Percentiles rank a stretch among this genome's conserved stretches.
These are phyloP conservation scores for Lerista edwardsae DNA, from an alignment of 2,797 vertebrate species.

Conservation along the genomic window DNA sequence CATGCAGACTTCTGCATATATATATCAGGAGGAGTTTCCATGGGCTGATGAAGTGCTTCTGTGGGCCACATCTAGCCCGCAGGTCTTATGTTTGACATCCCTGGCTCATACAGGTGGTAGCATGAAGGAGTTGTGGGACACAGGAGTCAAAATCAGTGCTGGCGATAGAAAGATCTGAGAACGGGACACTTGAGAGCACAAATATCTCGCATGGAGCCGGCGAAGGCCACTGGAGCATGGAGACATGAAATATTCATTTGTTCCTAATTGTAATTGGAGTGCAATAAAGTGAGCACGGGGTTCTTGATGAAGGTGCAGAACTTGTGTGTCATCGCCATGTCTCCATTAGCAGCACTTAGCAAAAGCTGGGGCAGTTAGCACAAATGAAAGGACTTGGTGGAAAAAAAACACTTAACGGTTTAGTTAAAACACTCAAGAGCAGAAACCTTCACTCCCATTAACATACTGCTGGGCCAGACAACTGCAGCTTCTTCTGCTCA, in stretches of 20 bases:
- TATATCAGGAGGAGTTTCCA: no score
- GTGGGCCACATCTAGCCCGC: no score
- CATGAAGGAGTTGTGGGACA: neutral
- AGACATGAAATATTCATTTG: conserved; percentile 20
- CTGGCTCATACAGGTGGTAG: no score
- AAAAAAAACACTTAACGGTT: conserved; percentile 27
- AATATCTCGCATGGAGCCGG: neutral
- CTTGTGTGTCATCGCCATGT: conserved; percentile 9
- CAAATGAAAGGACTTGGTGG: conserved; percentile 13
- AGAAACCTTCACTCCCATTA: conserved; percentile 31
- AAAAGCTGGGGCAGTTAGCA: neutral
- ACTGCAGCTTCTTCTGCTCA: neutral
- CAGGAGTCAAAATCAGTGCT: neutral
- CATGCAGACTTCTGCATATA: no score
- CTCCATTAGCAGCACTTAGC: conserved; percentile 35
- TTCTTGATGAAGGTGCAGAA: neutral
- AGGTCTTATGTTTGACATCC: no score
- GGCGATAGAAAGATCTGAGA: neutral
- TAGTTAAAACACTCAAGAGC: conserved; percentile 20
- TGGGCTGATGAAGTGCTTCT: no score
- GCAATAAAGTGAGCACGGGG: conserved; percentile 1
- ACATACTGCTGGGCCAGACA: conserved; percentile 15
- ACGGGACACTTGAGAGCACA: neutral
- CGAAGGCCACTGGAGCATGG: conserved; percentile 1
- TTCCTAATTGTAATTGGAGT: conserved; percentile 11